These are phyloP conservation scores for Chesias legatella DNA, from an alignment of 2,888 invertebrate species.

Conservation along the genomic window DNA sequence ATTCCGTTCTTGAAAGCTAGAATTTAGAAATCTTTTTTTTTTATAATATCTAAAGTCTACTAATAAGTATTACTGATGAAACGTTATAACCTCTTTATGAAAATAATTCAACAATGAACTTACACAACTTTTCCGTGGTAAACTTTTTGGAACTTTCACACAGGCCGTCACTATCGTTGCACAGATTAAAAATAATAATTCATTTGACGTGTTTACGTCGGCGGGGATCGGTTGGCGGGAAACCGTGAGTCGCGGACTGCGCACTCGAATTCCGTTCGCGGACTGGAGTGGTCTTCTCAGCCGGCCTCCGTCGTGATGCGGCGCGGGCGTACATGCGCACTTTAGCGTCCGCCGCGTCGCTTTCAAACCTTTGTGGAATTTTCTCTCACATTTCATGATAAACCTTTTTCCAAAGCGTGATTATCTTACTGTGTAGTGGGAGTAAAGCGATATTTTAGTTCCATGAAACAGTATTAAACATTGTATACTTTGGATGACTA, in stretches of 20 bases:
- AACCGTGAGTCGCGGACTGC: conserved; percentile 37
- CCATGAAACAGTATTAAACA: too few species aligned
- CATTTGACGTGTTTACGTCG: conserved; percentile 49
- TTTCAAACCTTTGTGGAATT: conserved; percentile 60
- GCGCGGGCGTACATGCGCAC: conserved; percentile 69
- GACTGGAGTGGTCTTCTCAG: conserved; percentile 55
- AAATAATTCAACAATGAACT: conserved; percentile 22
- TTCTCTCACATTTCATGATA: conserved; percentile 59
- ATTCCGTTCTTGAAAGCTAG: conserved; percentile 45
- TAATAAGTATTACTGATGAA: background rate
- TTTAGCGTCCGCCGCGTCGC: conserved; percentile 53
- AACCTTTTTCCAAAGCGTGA: too few species aligned
- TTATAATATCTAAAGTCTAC: too few species aligned
- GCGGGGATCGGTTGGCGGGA: conserved; percentile 33
- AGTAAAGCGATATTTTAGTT: too few species aligned
- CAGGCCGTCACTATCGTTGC: conserved; percentile 38
- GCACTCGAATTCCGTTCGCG: conserved; percentile 47
- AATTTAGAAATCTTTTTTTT: too few species aligned
- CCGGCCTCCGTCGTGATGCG: conserved; percentile 44
- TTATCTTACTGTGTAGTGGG: too few species aligned
- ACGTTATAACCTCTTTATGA: background rate
- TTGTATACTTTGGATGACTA: too few species aligned
- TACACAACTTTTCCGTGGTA: conserved; percentile 25
- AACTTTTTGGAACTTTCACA: conserved; percentile 41
- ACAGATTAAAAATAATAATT: conserved; percentile 28